Conservation (phyloP, 2,888 invertebrate genomes). For the Cephonodes hylas region DNA sequence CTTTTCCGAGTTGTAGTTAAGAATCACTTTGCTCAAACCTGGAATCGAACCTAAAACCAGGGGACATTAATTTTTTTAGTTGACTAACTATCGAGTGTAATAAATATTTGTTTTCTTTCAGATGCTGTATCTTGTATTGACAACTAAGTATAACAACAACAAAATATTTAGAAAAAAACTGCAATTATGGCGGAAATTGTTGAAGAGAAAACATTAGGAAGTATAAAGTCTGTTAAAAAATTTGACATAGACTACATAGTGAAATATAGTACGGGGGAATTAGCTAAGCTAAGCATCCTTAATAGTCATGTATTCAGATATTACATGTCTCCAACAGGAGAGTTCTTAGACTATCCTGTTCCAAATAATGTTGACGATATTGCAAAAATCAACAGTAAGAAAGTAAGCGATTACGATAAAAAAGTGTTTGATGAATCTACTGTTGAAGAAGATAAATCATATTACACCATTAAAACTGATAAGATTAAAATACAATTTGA, state of each 20-base stretch:
- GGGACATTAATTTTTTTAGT: too few species aligned
- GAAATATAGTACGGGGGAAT: conserved; percentile 53
- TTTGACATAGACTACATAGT: conserved; percentile 47
- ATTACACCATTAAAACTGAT: conserved; percentile 50
- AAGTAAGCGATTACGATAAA: conserved; percentile 51
- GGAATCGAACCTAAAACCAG: too few species aligned
- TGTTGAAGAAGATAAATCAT: conserved; percentile 36
- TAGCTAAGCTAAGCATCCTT: conserved; percentile 54
- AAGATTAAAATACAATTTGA: conserved; percentile 57
- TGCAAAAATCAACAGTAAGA: conserved; percentile 60
- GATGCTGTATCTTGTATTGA: not conserved
- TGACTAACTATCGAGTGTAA: too few species aligned
- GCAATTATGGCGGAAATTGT: conserved; percentile 20
- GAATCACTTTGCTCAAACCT: too few species aligned
- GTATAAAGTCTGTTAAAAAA: conserved; percentile 50
- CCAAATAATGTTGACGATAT: conserved; percentile 55
- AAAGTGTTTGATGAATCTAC: conserved; percentile 51
- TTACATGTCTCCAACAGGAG: conserved; percentile 62
- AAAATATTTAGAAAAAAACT: not conserved
- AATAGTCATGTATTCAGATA: conserved; percentile 67
- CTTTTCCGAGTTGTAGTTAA: too few species aligned
- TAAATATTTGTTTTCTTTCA: not conserved
- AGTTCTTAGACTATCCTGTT: conserved; percentile 59
- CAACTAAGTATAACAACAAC: not conserved
- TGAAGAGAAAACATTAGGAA: conserved; percentile 31